phyloP scores from a whole-genome alignment of 2,797 vertebrate genomes.

The Myripristis murdjan region DNA sequence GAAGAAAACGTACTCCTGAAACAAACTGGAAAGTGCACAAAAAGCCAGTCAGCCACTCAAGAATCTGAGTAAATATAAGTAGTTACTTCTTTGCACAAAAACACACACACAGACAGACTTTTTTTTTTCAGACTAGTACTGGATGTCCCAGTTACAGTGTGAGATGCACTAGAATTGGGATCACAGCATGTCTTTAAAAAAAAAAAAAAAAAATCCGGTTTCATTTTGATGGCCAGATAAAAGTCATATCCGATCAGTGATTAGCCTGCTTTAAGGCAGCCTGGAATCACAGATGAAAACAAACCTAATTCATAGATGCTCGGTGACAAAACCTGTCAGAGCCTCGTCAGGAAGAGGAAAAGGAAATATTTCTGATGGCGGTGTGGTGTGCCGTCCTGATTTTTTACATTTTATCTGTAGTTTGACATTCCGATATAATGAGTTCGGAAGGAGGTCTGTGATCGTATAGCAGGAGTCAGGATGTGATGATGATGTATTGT shows the following conservation, averaged over 20 bases:
- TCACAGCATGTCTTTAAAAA: neutral
- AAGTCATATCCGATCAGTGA: neutral
- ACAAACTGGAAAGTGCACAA: too few species aligned
- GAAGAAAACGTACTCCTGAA: too few species aligned
- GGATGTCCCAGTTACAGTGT: neutral
- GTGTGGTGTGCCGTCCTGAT: neutral
- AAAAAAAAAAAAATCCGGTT: too few species aligned
- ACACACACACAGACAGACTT: neutral
- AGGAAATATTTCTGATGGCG: neutral
- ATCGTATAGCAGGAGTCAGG: neutral
- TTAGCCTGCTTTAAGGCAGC: neutral
- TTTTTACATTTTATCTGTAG: neutral
- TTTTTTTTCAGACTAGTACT: neutral
- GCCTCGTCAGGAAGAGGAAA: neutral
- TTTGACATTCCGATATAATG: neutral
- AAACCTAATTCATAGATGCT: neutral
- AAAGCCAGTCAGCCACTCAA: too few species aligned
- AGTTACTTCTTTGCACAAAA: neutral
- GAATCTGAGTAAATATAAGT: too few species aligned
- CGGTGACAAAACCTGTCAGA: neutral
- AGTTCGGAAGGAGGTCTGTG: neutral
- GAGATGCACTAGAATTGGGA: too few species aligned
- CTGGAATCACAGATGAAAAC: neutral
- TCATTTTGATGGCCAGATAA: neutral
- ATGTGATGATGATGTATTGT: neutral